Percentiles rank a stretch among this genome's conserved stretches.
These are phyloP conservation scores for Brevimyrus niger DNA, from an alignment of 2,113 vertebrate species.

Conservation along the genomic window DNA sequence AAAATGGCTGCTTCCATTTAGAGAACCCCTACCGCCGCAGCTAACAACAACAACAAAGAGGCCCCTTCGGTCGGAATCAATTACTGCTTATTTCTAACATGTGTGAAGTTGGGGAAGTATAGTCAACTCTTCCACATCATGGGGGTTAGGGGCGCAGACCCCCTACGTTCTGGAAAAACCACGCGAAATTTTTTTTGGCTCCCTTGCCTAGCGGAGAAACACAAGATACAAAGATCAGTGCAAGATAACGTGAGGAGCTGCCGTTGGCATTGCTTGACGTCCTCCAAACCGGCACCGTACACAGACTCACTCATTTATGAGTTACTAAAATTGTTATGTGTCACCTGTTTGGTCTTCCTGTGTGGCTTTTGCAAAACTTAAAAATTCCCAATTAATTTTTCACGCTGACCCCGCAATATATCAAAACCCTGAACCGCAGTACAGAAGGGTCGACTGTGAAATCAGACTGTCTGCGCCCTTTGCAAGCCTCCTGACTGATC, in stretches of 20 bases:
- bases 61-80: neutral
- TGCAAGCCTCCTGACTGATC: neutral
- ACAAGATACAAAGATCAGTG: neutral
- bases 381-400: neutral
- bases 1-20: conserved; percentile 2
- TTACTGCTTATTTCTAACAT: neutral
- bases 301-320: neutral
- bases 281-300: neutral
- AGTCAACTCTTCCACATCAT: neutral
- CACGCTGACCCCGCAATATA: neutral
- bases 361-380: neutral
- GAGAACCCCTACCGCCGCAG: neutral
- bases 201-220: neutral
- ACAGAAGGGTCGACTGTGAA: neutral
- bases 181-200: neutral
- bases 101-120: neutral
- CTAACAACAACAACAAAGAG: neutral
- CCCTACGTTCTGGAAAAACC: neutral
- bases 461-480: neutral
- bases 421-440: neutral
- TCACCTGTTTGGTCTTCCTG: neutral
- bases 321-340: neutral
- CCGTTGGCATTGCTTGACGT: neutral
- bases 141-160: neutral
- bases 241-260: neutral